These are phyloP conservation scores for Epinephelus coioides DNA, from an alignment of 2,797 vertebrate species.

Conservation along the genomic window DNA sequence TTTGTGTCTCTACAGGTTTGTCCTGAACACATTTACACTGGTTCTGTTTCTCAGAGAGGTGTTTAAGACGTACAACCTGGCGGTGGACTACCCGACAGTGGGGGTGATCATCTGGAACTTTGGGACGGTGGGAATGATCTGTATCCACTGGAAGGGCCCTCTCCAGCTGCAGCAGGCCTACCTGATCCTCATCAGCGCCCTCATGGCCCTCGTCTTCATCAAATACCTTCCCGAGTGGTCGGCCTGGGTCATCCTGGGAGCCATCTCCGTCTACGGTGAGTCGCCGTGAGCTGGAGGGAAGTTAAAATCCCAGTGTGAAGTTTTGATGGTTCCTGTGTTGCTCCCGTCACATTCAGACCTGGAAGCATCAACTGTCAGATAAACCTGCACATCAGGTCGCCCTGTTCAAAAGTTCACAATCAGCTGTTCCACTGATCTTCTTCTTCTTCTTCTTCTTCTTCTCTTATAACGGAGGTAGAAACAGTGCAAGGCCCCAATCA, in stretches of 20 bases:
- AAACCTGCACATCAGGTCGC: no score
- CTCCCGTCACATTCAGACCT: no score
- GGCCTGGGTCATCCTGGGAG: conserved; percentile 96
- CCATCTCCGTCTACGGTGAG: conserved; percentile 96
- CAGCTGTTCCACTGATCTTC: no score
- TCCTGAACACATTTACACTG: background rate
- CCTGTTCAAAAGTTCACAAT: no score
- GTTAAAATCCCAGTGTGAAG: no score
- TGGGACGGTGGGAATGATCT: conserved; percentile 96
- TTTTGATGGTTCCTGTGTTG: no score
- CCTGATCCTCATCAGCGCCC: conserved; percentile 96
- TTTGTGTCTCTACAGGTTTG: no score
- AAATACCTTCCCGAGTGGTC: conserved; percentile 98
- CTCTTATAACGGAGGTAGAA: no score
- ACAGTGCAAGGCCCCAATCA: no score
- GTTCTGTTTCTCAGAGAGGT: conserved; percentile 88
- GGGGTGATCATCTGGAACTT: conserved; percentile 96
- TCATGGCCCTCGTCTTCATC: conserved; percentile 98
- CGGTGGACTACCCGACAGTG: conserved; percentile 95
- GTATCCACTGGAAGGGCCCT: conserved; percentile 97
- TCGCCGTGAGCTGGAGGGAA: background rate
- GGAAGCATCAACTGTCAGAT: no score
- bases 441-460: no score
- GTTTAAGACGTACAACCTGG: conserved; percentile 94
- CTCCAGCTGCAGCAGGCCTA: conserved; percentile 95